A percentile compares a stretch with the other conserved stretches of the same genome.
Conservation (phyloP, 2,797 vertebrate genomes). For the Melopsittacus undulatus region DNA sequence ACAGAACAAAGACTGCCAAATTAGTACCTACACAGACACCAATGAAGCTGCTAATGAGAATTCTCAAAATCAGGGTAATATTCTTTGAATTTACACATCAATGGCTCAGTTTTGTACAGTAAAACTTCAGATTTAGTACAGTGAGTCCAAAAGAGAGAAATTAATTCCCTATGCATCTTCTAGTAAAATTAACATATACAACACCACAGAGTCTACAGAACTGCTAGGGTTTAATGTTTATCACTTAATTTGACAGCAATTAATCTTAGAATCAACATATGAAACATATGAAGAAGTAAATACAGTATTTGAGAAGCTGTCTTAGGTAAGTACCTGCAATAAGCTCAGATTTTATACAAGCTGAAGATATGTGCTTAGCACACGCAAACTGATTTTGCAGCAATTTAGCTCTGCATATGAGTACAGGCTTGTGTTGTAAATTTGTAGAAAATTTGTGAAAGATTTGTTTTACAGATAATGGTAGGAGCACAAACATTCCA, state of each 20-base stretch:
- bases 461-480: neutral
- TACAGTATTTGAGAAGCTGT: neutral
- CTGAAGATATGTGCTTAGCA: neutral
- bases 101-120: neutral
- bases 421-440: neutral
- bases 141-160: neutral
- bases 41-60: neutral
- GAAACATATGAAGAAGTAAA: neutral
- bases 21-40: neutral
- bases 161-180: neutral
- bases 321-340: neutral
- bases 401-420: neutral
- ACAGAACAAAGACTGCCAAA: neutral
- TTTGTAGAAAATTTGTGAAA: neutral
- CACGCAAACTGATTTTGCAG: neutral
- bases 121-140: neutral
- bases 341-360: neutral
- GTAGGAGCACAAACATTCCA: neutral
- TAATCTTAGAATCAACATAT: neutral
- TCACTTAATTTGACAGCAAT: neutral
- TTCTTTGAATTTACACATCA: neutral
- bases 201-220: neutral
- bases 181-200: neutral
- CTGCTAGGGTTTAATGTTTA: neutral
- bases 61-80: neutral